Conservation (phyloP, 2,888 invertebrate species). For the Chaetogeoica ovagalla region DNA sequence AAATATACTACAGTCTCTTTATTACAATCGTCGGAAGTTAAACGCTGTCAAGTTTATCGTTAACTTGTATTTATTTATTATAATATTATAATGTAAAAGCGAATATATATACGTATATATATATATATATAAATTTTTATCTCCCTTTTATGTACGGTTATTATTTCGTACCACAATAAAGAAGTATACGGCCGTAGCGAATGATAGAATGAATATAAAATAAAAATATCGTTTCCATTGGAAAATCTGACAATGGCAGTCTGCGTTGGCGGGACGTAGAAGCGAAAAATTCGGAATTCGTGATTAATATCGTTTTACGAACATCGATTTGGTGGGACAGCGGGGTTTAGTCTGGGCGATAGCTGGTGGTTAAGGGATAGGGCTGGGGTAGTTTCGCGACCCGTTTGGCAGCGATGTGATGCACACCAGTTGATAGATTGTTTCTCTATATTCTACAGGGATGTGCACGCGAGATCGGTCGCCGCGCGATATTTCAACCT, state of each 20-base stretch:
- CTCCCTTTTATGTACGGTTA: neutral
- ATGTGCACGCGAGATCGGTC: neutral
- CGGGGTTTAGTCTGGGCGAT: neutral
- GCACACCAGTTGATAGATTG: conserved; percentile 50
- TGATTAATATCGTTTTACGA: conserved; percentile 50
- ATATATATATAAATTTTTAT: no score
- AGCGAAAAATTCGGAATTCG: conserved; percentile 19
- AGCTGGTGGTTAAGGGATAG: neutral
- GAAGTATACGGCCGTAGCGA: neutral
- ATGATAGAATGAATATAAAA: conserved; percentile 33
- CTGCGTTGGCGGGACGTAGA: neutral
- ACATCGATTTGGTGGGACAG: conserved; percentile 37
- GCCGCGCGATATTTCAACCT: conserved; percentile 29
- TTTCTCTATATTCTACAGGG: conserved; percentile 15
- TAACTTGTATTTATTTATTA: no score
- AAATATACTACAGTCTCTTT: no score
- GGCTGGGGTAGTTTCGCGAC: no score
- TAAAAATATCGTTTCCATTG: conserved; percentile 48
- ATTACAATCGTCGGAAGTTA: no score
- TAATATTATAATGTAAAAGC: no score
- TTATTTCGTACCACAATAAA: conserved; percentile 6
- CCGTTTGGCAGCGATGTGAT: no score
- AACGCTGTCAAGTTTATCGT: no score
- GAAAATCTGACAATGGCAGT: conserved; percentile 46
- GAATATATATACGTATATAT: no score